These are phyloP conservation scores for Grantiella picta DNA, from an alignment of 2,113 vertebrate genomes.

Conservation along the genomic window DNA sequence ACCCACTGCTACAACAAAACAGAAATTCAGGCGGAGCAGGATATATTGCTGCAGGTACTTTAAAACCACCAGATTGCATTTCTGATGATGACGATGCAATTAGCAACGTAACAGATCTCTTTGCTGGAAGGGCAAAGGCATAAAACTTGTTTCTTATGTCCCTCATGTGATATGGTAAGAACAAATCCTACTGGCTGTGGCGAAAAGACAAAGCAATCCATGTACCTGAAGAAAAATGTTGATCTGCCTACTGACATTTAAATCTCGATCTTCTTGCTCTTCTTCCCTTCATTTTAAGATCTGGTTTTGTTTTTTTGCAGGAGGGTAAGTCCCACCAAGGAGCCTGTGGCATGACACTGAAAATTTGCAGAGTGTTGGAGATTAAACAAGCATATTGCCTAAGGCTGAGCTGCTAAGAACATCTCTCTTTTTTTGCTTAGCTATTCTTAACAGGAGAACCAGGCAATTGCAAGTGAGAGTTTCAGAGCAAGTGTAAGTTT, in stretches of 20 bases:
- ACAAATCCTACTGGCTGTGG: background rate
- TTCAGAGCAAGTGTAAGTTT: background rate
- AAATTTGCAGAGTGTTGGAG: background rate
- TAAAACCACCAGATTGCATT: background rate
- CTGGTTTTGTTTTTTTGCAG: background rate
- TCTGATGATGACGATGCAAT: background rate
- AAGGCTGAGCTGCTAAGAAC: background rate
- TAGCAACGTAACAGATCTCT: background rate
- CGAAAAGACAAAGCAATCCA: background rate
- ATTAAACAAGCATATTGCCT: background rate
- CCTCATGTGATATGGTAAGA: background rate
- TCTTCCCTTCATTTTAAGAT: background rate
- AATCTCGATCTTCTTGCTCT: background rate
- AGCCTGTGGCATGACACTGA: background rate
- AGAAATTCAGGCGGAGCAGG: constrained; percentile 21
- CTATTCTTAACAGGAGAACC: background rate
- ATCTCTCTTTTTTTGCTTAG: background rate
- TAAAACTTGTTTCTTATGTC: background rate
- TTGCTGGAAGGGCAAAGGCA: background rate
- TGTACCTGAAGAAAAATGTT: background rate
- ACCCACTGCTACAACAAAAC: background rate
- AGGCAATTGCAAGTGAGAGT: background rate
- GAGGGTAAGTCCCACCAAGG: background rate
- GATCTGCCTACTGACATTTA: background rate
- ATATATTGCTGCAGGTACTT: background rate